These are phyloP conservation scores for Gortyna flavago DNA, from an alignment of 2,888 invertebrate genomes.

Conservation along the genomic window DNA sequence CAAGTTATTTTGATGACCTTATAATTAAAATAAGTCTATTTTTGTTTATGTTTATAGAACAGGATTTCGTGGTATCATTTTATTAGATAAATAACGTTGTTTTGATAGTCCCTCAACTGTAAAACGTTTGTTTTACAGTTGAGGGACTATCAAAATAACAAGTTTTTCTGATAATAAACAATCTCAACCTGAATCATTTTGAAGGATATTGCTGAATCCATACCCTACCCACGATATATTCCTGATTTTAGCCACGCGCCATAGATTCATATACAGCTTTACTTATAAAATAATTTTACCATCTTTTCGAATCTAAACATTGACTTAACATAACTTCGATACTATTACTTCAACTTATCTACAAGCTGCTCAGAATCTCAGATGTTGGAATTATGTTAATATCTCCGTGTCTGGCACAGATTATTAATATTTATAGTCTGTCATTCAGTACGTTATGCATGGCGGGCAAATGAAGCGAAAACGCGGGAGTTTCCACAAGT, in stretches of 20 bases:
- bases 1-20: conserved; percentile 1
- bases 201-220: no score
- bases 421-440: conserved; percentile 56
- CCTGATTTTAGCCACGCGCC: no score
- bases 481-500: conserved; percentile 30
- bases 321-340: background rate
- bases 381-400: conserved; percentile 41
- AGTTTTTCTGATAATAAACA: background rate
- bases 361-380: conserved; percentile 20
- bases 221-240: no score
- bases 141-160: no score
- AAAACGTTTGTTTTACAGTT: no score
- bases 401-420: conserved; percentile 32
- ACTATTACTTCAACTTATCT: conserved; percentile 18
- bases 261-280: no score
- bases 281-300: background rate
- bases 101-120: background rate
- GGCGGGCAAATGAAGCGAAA: conserved; percentile 46
- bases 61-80: background rate
- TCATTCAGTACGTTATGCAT: conserved; percentile 35
- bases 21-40: background rate
- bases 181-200: no score
- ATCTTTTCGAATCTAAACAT: conserved; percentile 1
- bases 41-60: background rate
- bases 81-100: background rate